Evolutionary conservation across 2,113 vertebrate species (phyloP), one percentile per base, ranked within the genome.

Genomic region (Arizona elegans): DNA sequence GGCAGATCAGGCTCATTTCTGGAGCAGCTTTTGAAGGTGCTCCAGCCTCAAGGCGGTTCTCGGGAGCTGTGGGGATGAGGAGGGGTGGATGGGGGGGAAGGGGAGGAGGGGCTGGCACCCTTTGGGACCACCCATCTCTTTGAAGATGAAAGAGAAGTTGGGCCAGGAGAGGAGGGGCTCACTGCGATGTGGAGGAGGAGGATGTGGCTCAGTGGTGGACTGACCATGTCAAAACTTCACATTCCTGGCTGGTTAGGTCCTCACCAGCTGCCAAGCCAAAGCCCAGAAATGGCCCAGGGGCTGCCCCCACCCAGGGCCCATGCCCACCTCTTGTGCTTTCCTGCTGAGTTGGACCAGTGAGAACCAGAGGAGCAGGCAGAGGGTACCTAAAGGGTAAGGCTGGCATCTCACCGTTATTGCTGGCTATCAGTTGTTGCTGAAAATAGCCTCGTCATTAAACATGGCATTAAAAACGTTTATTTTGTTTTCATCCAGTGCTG

Each of bases 21-120:
- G 70, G 70, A 38, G 70, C 2, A 7, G n/a, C 70, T 81, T 19
- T 19, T 81, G 70, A 38, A 81, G 70, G 70, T 0, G 15, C n/a
- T 81, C 2, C n/a, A 8, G 17, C 75, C 70, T 33, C 8, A 7
- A 21, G 75, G 75, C 17, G 0, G 33, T 81, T 81, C n/a, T 19
- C 70, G 2, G 15, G 70, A 19, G 6, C 70, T 75, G 70, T 0
- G 1, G 70, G 70, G 70, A 17, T 17, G 65, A 13, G 26, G 26
- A 1, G 11, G 0, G 13, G n/a, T 11, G 10, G 26, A 2, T 0
- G 8, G 24, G 5, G 5, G 24, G 9, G 59, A n/a, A 17, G 54
- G 24, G 62, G 65, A 17, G 29, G 62, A 9, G 62, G 26, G 62
- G n/a, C 70, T 12, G 6, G 70, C 33, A 38, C 8, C 70, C 70